These are phyloP conservation scores for Takifugu ocellatus DNA, from an alignment of 2,797 vertebrate genomes.

Conservation along the genomic window DNA sequence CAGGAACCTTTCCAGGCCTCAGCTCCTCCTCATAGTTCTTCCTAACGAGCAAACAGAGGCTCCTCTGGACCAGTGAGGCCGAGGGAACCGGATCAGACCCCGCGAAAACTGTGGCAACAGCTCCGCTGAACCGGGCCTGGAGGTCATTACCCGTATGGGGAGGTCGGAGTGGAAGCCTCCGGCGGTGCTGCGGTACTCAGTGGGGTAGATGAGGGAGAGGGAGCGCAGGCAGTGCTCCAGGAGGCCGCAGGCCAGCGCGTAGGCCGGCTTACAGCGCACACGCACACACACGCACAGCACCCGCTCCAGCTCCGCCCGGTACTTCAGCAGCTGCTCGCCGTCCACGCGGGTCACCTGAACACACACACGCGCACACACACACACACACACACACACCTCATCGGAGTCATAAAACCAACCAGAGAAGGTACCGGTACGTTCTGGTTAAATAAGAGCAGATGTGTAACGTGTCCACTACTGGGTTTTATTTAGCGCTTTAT, in stretches of 20 bases:
- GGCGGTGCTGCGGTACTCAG: constrained; percentile 95
- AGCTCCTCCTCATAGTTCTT: too few species aligned
- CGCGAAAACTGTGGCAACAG: too few species aligned
- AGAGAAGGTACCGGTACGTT: too few species aligned
- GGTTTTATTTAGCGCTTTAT: too few species aligned
- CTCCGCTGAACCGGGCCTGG: neutral
- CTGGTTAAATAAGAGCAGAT: too few species aligned
- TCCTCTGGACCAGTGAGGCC: too few species aligned
- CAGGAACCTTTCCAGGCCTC: too few species aligned
- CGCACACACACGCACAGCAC: constrained; percentile 86
- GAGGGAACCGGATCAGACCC: too few species aligned
- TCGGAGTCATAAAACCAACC: too few species aligned
- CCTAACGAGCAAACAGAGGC: too few species aligned
- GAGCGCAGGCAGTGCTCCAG: constrained; percentile 93
- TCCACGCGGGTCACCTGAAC: constrained; percentile 92
- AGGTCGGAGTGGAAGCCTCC: constrained; percentile 88
- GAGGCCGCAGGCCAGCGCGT: constrained; percentile 91
- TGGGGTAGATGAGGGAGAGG: constrained; percentile 93
- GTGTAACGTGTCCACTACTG: too few species aligned
- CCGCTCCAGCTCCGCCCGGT: constrained; percentile 86
- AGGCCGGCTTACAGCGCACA: constrained; percentile 91
- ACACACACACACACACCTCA: neutral
- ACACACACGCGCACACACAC: constrained; percentile 7
- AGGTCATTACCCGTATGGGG: constrained; percentile 85
- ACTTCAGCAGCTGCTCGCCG: constrained; percentile 89